Percentiles rank a stretch among this genome's conserved stretches.
phyloP scores from a whole-genome alignment of 2,113 vertebrate genomes.

The Alaudala cheleensis region DNA sequence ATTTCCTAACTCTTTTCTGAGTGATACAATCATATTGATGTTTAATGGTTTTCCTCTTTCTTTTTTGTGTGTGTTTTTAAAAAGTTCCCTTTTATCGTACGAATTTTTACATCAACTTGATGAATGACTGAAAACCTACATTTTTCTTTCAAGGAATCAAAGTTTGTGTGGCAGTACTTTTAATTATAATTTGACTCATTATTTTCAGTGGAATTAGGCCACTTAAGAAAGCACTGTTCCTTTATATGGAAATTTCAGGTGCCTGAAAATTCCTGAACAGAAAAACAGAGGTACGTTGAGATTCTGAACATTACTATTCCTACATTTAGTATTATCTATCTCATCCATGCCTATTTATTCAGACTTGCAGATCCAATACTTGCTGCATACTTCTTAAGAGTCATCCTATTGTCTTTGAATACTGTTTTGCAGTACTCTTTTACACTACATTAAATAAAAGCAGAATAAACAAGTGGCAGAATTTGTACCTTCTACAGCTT shows the following conservation, averaged over 20 bases:
- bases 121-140: not conserved
- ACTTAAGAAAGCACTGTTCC: not conserved
- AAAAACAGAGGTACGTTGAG: not conserved
- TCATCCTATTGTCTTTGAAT: not conserved
- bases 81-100: not conserved
- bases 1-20: not conserved
- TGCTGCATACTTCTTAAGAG: not conserved
- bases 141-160: not conserved
- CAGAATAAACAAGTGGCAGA: not conserved
- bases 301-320: not conserved
- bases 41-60: not conserved
- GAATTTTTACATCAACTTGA: not conserved
- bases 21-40: not conserved
- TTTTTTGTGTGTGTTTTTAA: not conserved
- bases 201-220: not conserved
- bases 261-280: not conserved
- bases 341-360: not conserved
- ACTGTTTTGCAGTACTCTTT: not conserved
- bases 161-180: not conserved
- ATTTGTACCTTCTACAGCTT: not conserved
- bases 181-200: not conserved
- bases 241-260: not conserved
- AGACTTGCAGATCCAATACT: not conserved
- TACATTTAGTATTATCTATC: not conserved
- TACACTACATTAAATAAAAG: not conserved